Base-by-base conservation (phyloP, 2,888 invertebrate species). In the Priocnemis perturbator region DNA sequence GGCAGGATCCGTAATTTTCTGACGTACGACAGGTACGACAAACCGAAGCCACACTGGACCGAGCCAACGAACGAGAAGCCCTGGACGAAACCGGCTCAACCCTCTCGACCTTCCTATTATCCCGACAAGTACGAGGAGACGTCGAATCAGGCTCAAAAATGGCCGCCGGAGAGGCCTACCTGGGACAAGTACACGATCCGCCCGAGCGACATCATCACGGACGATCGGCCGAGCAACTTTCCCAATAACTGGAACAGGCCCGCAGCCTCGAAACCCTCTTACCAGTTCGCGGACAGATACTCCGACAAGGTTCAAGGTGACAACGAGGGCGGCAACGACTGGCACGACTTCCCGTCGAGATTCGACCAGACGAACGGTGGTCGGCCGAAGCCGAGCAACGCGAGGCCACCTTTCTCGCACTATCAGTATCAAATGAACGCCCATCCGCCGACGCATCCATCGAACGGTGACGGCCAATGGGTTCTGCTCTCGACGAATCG, bases 401-500 rank as follows among this genome's bases (percentile, higher is more conserved):
- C 82, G 7, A 71, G 85, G 15, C 88, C 89, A 3, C 76, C 82
- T 9, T 90, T 91, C 59, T 91, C 92, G 48, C 90, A 91, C 20
- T 91, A 91, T 75, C 84, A 87, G 19, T 88, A 88, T 69, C 77
- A 77, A 50, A 7, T 69, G 71, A 60, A 77, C 45, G 84, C 81
- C 60, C 91, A 92, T 82, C 91, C 93, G 0, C 87, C 90, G 2
- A 90, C 91, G 2, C 91, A 93, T 85, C 94, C 94, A 0, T 90
- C 92, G 0, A 90, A 91, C 70, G 93, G 94, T 0, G 93, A 95
- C 69, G 95, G 95, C 0, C 93, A 95, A 78, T 95, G 95, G 95
- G 93, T 95, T 1, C 89, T 95, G 1, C 88, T 95, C 7, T 95
- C 95, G 0, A 94, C 95, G 3, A 95, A 95, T 14, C 94, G 94